phyloP scores from a whole-genome alignment of 2,888 invertebrate genomes.

The Diploptera punctata region DNA sequence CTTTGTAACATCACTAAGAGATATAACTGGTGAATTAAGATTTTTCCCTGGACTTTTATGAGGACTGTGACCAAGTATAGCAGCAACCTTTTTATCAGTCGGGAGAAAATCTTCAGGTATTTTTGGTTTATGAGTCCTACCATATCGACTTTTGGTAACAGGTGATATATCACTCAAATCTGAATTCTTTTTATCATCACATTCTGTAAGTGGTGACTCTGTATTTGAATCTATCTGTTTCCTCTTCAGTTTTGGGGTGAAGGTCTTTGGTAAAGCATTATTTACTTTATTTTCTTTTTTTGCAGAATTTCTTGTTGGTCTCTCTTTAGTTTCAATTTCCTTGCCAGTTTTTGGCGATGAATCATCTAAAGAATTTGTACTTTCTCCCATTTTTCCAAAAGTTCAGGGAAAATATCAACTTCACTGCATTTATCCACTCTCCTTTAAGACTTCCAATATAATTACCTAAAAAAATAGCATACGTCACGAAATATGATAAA shows the following conservation, averaged over 20 bases:
- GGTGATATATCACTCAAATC: neutral
- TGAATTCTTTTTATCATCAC: neutral
- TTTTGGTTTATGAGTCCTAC: constrained; percentile 64
- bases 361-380: neutral
- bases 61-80: constrained; percentile 40
- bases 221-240: neutral
- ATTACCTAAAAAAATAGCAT: neutral
- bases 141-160: constrained; percentile 62
- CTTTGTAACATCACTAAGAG: neutral
- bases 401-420: neutral
- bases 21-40: neutral
- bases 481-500: neutral
- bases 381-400: neutral
- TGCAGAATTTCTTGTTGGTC: neutral
- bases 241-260: neutral
- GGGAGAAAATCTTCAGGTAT: constrained; percentile 56
- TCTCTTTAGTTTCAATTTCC: neutral
- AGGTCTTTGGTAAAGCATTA: neutral
- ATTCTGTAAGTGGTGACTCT: neutral
- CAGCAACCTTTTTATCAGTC: constrained; percentile 53
- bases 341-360: neutral
- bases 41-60: constrained; percentile 31
- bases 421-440: neutral
- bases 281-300: neutral
- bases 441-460: neutral